Base-by-base conservation (phyloP, 2,888 invertebrate genomes). In the Dastarcus helophoroides region DNA sequence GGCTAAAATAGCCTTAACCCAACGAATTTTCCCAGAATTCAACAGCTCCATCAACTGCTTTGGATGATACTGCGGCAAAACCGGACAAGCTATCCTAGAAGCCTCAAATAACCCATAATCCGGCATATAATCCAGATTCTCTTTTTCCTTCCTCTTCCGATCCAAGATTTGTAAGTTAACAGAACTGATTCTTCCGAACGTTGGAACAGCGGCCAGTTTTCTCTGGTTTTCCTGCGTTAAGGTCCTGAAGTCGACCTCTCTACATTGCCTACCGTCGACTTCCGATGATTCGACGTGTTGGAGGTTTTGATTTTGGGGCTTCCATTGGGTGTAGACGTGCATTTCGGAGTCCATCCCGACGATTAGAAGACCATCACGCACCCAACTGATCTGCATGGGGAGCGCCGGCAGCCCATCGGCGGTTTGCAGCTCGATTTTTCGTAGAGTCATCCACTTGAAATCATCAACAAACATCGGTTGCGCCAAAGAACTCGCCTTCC, bases 321-420 rank as follows among this genome's bases (percentile, higher is more conserved):
- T 85, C 97, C 97, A 98, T 53, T 98, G 98, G 1, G 94, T 93
- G 57, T 95, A 98, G 0, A 98, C 94, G 52, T 97, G 94, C 93
- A 98, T 95, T 60, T 98, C 98, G 2, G 94, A 95, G 57, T 97
- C 94, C 95, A 98, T 95, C 2, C 97, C 98, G 2, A 98, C 94
- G 0, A 99, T 91, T 2, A 98, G 65, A 41, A 98, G 90, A 1
- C 97, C 97, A 53, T 97, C 97, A 13, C 98, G 73, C 1, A 97
- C 55, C 97, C 98, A 99, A 2, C 93, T 93, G 48, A 97, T 85
- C 58, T 95, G 93, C 86, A 97, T 97, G 0, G 98, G 98, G 26
- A 98, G 62, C 0, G 97, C 95, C 1, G 94, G 93, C 21, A 97
- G 62, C 0, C 95, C 93, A 53, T 98, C 98, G 0, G 93, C 95